Evolutionary conservation across 30 jellyfish, hydroid and myxozoan species (phyloP).

Genomic region (Cassiopea andromeda): DNA sequence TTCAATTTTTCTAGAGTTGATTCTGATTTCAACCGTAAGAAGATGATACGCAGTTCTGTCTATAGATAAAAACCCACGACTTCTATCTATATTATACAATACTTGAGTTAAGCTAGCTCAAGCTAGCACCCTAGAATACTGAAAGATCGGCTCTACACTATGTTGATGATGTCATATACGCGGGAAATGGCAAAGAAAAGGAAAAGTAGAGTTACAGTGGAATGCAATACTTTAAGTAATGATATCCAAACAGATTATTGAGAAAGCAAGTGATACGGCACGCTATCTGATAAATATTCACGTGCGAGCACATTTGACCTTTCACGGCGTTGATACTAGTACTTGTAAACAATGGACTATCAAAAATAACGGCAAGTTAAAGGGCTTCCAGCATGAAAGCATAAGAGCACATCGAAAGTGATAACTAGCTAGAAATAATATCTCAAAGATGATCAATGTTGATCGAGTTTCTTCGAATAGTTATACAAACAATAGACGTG

Average conservation of each 20-base stretch:
- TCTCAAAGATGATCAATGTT: constrained; percentile 19
- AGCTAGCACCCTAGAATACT: background rate
- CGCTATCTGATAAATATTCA: background rate
- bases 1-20: too few species aligned
- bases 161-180: background rate
- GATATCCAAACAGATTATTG: background rate
- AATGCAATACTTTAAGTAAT: background rate
- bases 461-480: background rate
- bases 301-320: constrained; percentile 10
- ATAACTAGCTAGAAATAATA: background rate
- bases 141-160: background rate
- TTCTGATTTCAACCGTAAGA: too few species aligned
- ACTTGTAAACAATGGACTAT: background rate
- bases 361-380: background rate
- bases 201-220: background rate
- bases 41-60: too few species aligned
- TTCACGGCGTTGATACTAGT: background rate
- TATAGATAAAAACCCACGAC: too few species aligned
- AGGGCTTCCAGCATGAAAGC: constrained; percentile 9
- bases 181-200: background rate
- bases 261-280: background rate
- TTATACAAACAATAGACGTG: constrained; percentile 45
- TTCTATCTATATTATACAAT: too few species aligned
- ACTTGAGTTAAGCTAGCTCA: background rate
- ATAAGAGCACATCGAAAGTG: background rate